Conservation (phyloP, 2,113 vertebrate species). For the Geococcyx californianus region DNA sequence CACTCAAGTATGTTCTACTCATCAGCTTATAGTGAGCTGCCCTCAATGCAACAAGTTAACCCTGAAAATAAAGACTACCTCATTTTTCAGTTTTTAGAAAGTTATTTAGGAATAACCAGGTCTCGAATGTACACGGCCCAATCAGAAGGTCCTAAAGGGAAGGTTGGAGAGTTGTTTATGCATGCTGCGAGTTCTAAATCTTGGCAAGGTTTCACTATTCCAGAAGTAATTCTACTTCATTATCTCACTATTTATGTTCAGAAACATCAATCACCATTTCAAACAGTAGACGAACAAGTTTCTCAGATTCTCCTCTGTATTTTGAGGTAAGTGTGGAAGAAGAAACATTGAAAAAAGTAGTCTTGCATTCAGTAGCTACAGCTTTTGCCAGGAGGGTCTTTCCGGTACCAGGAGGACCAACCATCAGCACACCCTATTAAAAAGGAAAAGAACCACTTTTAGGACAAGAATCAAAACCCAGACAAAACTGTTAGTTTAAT, state of each 20-base stretch:
- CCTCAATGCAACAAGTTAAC: background rate
- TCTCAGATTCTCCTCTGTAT: slow-evolving; percentile 97
- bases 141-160: background rate
- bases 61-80: background rate
- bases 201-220: background rate
- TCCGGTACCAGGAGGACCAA: slow-evolving; percentile 95
- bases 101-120: background rate
- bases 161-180: background rate
- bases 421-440: slow-evolving; percentile 93
- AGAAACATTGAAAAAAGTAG: slow-evolving; percentile 97
- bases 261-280: slow-evolving; percentile 87
- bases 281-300: slow-evolving; percentile 95
- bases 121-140: background rate
- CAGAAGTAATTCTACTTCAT: background rate
- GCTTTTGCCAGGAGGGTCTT: slow-evolving; percentile 97
- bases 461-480: background rate
- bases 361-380: slow-evolving; percentile 96
- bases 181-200: background rate
- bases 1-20: background rate
- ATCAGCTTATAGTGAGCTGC: background rate
- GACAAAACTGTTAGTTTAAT: background rate
- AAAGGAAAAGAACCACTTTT: background rate
- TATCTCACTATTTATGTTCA: background rate
- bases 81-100: background rate
- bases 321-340: slow-evolving; percentile 97